These are phyloP conservation scores for Thyatira batis DNA, from an alignment of 2,888 invertebrate species.

Conservation along the genomic window DNA sequence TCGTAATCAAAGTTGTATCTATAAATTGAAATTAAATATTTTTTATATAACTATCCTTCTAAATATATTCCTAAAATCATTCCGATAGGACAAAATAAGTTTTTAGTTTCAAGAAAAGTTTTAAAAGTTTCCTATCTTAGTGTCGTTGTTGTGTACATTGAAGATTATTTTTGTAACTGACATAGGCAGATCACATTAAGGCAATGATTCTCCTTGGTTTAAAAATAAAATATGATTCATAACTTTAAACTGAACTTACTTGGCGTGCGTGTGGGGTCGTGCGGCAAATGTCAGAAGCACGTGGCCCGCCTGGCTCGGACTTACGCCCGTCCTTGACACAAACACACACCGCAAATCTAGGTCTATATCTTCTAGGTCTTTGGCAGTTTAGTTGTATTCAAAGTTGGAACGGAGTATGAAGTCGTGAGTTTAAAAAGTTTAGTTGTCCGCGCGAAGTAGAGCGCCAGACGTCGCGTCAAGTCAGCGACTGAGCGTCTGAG, in stretches of 20 bases:
- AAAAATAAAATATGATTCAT: slow-evolving; percentile 3
- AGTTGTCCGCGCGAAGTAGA: slow-evolving; percentile 52
- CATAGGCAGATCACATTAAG: no score
- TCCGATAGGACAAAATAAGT: no score
- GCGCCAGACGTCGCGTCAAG: slow-evolving; percentile 69
- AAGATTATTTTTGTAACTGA: no score
- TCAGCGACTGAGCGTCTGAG: slow-evolving; percentile 75
- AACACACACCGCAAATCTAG: slow-evolving; percentile 34
- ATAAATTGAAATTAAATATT: no score
- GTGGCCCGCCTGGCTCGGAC: slow-evolving; percentile 29
- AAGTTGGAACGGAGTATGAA: slow-evolving; percentile 15
- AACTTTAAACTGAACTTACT: slow-evolving; percentile 51
- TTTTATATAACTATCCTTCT: no score
- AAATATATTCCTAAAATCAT: no score
- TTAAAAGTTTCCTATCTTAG: no score
- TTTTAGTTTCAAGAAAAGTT: no score
- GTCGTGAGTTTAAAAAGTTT: slow-evolving; percentile 56
- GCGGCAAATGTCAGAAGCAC: slow-evolving; percentile 43
- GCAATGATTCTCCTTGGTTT: no score
- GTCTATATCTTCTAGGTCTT: neutral
- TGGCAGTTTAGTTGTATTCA: neutral
- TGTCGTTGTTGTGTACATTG: no score
- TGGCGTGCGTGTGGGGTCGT: slow-evolving; percentile 69
- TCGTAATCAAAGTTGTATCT: no score
- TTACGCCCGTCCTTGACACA: slow-evolving; percentile 25